Evolutionary conservation across 2,888 invertebrate species (phyloP).

Genomic region (Sympetrum striolatum): DNA sequence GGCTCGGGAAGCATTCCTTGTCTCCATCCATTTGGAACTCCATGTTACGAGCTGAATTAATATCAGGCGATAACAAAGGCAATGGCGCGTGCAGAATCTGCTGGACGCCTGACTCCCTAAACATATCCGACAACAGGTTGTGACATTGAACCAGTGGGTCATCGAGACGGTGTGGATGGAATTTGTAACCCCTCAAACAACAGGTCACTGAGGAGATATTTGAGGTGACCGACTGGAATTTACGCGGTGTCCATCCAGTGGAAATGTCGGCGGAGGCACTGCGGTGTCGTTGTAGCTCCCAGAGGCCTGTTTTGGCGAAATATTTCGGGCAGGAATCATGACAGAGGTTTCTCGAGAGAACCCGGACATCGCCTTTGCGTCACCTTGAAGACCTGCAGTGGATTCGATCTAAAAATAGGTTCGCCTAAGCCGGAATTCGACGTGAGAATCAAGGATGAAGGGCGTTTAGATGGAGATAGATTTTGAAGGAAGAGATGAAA

Average conservation of each 20-base stretch:
- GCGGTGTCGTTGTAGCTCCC: neutral
- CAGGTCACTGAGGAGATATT: constrained; percentile 1
- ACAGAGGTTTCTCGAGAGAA: neutral
- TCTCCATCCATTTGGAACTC: neutral
- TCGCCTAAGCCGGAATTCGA: neutral
- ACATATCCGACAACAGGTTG: constrained; percentile 1
- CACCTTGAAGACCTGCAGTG: neutral
- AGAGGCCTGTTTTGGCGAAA: neutral
- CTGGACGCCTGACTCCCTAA: neutral
- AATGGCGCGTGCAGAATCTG: neutral
- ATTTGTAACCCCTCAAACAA: neutral
- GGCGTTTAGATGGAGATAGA: no score
- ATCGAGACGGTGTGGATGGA: neutral
- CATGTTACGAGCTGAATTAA: neutral
- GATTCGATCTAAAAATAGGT: neutral
- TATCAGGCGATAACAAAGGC: neutral
- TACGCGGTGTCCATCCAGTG: neutral
- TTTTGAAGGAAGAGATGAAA: no score
- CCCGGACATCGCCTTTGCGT: neutral
- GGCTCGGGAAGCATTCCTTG: neutral
- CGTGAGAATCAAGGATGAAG: neutral
- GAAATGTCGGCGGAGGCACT: neutral
- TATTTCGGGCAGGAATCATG: neutral
- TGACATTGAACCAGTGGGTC: neutral
- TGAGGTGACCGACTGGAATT: neutral